Evolutionary conservation across 2,888 invertebrate species (phyloP).

Genomic region (Megalurothrips usitatus): DNA sequence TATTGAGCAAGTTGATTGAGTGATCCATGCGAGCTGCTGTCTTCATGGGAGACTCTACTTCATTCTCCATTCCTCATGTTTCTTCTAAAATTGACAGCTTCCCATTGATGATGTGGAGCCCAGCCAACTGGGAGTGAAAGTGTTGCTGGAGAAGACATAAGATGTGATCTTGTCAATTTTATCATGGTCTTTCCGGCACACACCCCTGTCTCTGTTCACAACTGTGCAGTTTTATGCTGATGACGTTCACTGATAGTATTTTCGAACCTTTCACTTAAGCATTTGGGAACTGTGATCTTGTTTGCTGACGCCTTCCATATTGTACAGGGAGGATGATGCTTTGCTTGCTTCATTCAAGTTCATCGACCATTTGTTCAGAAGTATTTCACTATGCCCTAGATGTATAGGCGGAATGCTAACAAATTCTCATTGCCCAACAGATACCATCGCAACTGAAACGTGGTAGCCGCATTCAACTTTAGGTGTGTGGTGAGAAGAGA

Average conservation of each 20-base stretch:
- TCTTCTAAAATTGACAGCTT: background rate
- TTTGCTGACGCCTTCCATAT: background rate
- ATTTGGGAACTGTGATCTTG: too few species aligned
- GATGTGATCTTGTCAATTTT: too few species aligned
- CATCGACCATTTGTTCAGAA: background rate
- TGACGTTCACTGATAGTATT: too few species aligned
- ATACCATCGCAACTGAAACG: constrained; percentile 1
- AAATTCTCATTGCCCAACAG: constrained; percentile 15
- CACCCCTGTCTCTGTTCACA: too few species aligned
- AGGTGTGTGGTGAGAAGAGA: constrained; percentile 21
- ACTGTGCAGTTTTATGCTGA: too few species aligned
- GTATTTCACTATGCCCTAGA: background rate
- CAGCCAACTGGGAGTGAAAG: constrained; percentile 12
- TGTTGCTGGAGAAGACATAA: background rate
- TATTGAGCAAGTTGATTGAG: too few species aligned
- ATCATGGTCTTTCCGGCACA: too few species aligned
- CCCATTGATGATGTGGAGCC: constrained; percentile 9
- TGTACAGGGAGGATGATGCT: background rate
- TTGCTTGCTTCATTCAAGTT: background rate
- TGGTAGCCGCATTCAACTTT: constrained; percentile 13
- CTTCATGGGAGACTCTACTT: too few species aligned
- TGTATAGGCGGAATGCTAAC: background rate
- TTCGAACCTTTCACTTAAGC: too few species aligned
- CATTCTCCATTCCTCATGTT: too few species aligned
- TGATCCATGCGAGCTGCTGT: too few species aligned